A percentile compares a stretch with the other conserved stretches of the same genome.
phyloP scores from a whole-genome alignment of 2,888 invertebrate species.

The Nemoura dubitans region DNA sequence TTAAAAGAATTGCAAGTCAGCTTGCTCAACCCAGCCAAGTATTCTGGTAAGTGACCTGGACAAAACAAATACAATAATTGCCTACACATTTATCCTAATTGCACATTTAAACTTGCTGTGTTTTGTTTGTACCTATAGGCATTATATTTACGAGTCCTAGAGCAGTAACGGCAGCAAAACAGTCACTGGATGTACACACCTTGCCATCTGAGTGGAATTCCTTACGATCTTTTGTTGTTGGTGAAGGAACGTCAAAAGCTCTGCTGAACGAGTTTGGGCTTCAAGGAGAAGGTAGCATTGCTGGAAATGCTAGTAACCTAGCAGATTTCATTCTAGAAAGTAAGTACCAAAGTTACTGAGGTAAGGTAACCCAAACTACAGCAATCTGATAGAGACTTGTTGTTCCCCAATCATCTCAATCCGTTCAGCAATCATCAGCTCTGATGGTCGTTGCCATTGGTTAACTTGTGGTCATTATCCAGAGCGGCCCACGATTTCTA shows the following conservation, averaged over 20 bases:
- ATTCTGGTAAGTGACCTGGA: slow-evolving; percentile 59
- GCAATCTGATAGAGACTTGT: too few relatives aligned
- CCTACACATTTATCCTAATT: too few relatives aligned
- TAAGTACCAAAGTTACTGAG: slow-evolving; percentile 53
- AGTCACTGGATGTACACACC: slow-evolving; percentile 54
- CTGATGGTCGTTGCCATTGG: too few relatives aligned
- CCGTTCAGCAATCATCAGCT: too few relatives aligned
- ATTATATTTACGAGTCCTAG: slow-evolving; percentile 68
- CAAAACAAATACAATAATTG: not conserved
- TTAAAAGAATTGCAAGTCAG: slow-evolving; percentile 60
- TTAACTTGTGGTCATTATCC: too few relatives aligned
- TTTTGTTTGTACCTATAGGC: too few relatives aligned
- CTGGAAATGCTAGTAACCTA: slow-evolving; percentile 66
- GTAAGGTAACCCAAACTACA: too few relatives aligned
- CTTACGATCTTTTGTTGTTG: slow-evolving; percentile 65
- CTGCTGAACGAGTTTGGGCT: slow-evolving; percentile 61
- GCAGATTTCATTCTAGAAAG: slow-evolving; percentile 63
- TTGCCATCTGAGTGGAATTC: slow-evolving; percentile 58
- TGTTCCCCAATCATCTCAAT: too few relatives aligned
- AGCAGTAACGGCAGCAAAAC: slow-evolving; percentile 61
- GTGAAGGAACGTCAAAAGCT: slow-evolving; percentile 64
- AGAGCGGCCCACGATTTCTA: too few relatives aligned
- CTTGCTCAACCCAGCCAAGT: slow-evolving; percentile 61
- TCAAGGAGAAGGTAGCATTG: slow-evolving; percentile 63
- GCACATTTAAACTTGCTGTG: slow-evolving; percentile 20